Evolutionary conservation across 2,113 vertebrate genomes (phyloP).

Genomic region (Pycnonotus jocosus): DNA sequence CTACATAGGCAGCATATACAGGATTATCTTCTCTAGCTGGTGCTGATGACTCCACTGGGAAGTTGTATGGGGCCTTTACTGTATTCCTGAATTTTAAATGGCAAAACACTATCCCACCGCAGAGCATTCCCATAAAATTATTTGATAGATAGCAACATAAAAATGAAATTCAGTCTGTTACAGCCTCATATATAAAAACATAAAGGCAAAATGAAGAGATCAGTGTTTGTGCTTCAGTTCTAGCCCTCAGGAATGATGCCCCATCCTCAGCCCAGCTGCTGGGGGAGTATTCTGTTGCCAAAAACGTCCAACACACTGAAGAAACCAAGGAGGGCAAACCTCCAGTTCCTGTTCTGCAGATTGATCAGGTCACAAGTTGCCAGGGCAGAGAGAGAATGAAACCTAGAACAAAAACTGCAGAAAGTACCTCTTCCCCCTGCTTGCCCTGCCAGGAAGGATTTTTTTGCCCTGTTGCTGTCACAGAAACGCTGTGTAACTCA

Average conservation of each 20-base stretch:
- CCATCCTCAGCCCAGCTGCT: background rate
- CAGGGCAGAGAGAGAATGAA: background rate
- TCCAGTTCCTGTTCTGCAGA: background rate
- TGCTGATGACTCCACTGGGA: background rate
- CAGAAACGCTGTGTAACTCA: background rate
- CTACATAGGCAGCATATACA: background rate
- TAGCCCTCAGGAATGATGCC: background rate
- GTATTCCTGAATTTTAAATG: background rate
- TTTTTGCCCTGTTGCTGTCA: background rate
- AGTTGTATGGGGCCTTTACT: background rate
- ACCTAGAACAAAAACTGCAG: background rate
- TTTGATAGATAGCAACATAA: background rate
- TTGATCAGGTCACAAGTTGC: background rate
- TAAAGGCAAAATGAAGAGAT: background rate
- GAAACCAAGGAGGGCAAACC: background rate
- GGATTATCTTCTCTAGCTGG: background rate
- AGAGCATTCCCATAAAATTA: background rate
- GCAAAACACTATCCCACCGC: background rate
- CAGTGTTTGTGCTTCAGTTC: background rate
- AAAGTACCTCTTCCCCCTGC: background rate
- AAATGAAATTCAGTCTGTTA: background rate
- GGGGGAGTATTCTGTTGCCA: background rate
- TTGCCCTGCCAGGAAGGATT: background rate
- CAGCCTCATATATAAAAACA: background rate
- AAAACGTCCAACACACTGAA: background rate